Percentiles rank a stretch among this genome's conserved stretches.
phyloP scores from a whole-genome alignment of 2,888 invertebrate species.

The Eremobia ochroleuca region DNA sequence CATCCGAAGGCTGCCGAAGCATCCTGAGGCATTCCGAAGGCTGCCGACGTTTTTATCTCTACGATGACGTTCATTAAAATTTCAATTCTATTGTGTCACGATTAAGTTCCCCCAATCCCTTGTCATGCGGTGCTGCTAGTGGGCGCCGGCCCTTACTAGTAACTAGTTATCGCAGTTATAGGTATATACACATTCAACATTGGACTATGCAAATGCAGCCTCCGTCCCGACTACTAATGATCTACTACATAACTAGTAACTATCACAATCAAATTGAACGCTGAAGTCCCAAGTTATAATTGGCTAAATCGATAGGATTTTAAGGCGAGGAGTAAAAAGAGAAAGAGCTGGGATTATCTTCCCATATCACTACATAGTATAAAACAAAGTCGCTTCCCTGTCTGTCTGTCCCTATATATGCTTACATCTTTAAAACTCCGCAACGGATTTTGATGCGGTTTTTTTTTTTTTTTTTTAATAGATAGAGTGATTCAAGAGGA shows the following conservation, averaged over 20 bases:
- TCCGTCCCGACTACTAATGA: slow-evolving; percentile 50
- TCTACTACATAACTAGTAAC: slow-evolving; percentile 19
- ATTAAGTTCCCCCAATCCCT: background rate
- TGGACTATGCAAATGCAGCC: slow-evolving; percentile 51
- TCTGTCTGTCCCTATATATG: too few relatives aligned
- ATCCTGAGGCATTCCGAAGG: background rate
- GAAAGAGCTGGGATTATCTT: background rate
- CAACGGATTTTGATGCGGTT: too few relatives aligned
- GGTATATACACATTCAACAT: slow-evolving; percentile 39
- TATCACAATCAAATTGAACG: slow-evolving; percentile 26
- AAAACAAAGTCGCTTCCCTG: too few relatives aligned
- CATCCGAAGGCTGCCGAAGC: background rate
- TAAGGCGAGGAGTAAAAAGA: background rate
- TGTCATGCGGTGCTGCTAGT: background rate
- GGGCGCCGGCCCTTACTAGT: background rate
- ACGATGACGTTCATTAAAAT: background rate
- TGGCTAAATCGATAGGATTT: slow-evolving; percentile 11
- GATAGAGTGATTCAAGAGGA: too few relatives aligned
- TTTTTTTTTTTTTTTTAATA: too few relatives aligned
- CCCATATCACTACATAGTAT: too few relatives aligned
- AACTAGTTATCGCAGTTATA: slow-evolving; percentile 9
- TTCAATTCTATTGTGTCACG: background rate
- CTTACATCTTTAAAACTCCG: too few relatives aligned
- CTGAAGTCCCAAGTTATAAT: slow-evolving; percentile 33
- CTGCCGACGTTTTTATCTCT: background rate